A percentile compares a stretch with the other conserved stretches of the same genome.
Evolutionary conservation across 2,797 vertebrate species (phyloP).

Genomic region (Enteromius anoplus): DNA sequence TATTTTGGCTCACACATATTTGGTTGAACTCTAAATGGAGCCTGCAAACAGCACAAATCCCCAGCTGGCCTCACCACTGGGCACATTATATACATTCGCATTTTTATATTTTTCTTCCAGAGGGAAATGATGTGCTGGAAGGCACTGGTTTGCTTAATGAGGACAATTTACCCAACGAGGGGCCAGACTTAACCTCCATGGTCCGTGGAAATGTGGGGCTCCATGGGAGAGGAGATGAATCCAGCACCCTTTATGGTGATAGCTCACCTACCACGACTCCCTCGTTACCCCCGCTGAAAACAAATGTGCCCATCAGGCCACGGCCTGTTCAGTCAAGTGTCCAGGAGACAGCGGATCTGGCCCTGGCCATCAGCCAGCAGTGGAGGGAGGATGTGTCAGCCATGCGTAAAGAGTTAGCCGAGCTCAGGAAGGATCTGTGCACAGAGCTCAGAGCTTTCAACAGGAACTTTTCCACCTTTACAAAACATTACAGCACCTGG

Average conservation of each 20-base stretch:
- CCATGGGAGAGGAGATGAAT: constrained; percentile 77
- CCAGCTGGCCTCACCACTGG: constrained; percentile 79
- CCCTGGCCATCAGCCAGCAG: constrained; percentile 82
- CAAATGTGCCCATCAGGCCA: constrained; percentile 74
- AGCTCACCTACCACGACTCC: constrained; percentile 73
- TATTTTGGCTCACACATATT: constrained; percentile 79
- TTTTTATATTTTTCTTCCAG: constrained; percentile 86
- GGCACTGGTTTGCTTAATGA: constrained; percentile 80
- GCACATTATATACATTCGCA: constrained; percentile 71
- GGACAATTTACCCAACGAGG: constrained; percentile 76
- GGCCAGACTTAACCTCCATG: constrained; percentile 77
- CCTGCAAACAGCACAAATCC: constrained; percentile 75
- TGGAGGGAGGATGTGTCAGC: constrained; percentile 83
- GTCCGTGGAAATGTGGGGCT: constrained; percentile 78
- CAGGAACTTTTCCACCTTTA: constrained; percentile 80
- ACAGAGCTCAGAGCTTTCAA: constrained; percentile 82
- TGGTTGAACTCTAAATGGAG: constrained; percentile 71
- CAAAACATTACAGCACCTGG: constrained; percentile 83
- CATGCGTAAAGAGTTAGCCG: constrained; percentile 80
- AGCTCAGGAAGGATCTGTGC: constrained; percentile 80
- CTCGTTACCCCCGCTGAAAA: constrained; percentile 76
- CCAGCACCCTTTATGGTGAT: constrained; percentile 71
- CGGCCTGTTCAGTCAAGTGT: constrained; percentile 82
- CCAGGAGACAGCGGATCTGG: constrained; percentile 80
- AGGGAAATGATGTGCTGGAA: constrained; percentile 84